Evolutionary conservation across 2,888 invertebrate species (phyloP).

Genomic region (Hyposoter dolosus): DNA sequence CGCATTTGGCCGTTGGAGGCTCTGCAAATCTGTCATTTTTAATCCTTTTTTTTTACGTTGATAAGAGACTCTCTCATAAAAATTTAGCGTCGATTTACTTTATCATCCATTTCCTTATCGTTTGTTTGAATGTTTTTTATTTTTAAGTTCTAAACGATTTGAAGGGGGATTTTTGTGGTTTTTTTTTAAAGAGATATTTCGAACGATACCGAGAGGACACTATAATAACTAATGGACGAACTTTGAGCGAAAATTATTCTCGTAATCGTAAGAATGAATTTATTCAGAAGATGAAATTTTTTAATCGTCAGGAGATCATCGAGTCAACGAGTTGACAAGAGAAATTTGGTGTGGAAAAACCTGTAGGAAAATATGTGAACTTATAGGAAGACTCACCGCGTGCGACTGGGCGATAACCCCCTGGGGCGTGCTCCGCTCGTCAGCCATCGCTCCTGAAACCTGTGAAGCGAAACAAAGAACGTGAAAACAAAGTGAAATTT

Average conservation of each 20-base stretch:
- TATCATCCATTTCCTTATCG: no score
- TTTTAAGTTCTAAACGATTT: no score
- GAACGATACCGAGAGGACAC: no score
- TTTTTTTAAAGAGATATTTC: no score
- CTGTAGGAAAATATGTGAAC: background rate
- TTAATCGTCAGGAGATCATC: background rate
- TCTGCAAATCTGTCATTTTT: no score
- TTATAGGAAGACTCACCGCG: slow-evolving; percentile 75
- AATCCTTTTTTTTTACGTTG: no score
- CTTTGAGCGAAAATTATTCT: background rate
- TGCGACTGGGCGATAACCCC: slow-evolving; percentile 78
- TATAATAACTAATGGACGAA: no score
- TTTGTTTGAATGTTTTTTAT: no score
- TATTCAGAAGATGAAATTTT: background rate
- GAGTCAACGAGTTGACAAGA: background rate
- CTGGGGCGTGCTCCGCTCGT: slow-evolving; percentile 80
- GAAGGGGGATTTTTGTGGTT: no score
- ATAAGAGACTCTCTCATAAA: no score
- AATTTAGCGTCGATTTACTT: no score
- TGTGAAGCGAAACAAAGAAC: slow-evolving; percentile 69
- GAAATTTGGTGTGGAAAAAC: background rate
- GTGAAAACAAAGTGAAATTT: slow-evolving; percentile 62
- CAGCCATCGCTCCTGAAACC: slow-evolving; percentile 80
- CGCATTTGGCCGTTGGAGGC: no score
- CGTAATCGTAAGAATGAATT: background rate